These are phyloP conservation scores for Gambusia yucatana DNA, from an alignment of 2,797 vertebrate genomes.

Conservation along the genomic window DNA sequence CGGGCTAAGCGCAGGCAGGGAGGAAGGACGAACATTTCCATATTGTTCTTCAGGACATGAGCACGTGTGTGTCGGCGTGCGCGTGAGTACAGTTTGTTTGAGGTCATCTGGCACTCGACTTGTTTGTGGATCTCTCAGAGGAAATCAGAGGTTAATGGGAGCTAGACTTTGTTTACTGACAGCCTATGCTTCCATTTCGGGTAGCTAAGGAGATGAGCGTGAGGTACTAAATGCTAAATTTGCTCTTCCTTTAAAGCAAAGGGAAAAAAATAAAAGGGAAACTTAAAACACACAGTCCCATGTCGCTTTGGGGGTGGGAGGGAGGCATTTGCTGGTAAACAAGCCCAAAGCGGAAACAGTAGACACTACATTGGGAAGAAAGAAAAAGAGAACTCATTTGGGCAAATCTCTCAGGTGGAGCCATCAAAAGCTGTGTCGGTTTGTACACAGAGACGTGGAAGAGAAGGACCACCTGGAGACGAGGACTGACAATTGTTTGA, in stretches of 20 bases:
- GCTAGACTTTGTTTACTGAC: conserved; percentile 72
- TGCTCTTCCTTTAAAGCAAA: conserved; percentile 38
- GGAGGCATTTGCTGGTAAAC: conserved; percentile 79
- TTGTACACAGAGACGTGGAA: conserved; percentile 64
- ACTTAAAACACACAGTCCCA: conserved; percentile 42
- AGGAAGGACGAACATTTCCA: conserved; percentile 80
- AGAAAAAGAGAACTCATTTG: conserved; percentile 71
- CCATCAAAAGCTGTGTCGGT: conserved; percentile 75
- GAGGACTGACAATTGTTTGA: conserved; percentile 72
- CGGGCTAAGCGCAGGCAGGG: conserved; percentile 69
- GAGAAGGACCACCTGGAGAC: conserved; percentile 81
- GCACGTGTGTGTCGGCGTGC: conserved; percentile 24
- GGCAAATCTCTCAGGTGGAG: conserved; percentile 83
- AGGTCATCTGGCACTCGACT: conserved; percentile 53
- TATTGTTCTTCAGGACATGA: conserved; percentile 77
- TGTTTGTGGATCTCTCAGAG: conserved; percentile 74
- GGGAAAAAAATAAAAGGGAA: conserved; percentile 16
- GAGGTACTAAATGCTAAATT: conserved; percentile 46
- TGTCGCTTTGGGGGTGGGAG: conserved; percentile 55
- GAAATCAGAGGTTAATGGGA: conserved; percentile 76
- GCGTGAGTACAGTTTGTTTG: conserved; percentile 51
- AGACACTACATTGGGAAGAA: conserved; percentile 61
- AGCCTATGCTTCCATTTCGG: conserved; percentile 52
- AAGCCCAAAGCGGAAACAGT: conserved; percentile 75
- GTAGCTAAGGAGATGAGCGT: conserved; percentile 6